Conservation (phyloP, 2,797 vertebrate species). For the Borostomias antarcticus region DNA sequence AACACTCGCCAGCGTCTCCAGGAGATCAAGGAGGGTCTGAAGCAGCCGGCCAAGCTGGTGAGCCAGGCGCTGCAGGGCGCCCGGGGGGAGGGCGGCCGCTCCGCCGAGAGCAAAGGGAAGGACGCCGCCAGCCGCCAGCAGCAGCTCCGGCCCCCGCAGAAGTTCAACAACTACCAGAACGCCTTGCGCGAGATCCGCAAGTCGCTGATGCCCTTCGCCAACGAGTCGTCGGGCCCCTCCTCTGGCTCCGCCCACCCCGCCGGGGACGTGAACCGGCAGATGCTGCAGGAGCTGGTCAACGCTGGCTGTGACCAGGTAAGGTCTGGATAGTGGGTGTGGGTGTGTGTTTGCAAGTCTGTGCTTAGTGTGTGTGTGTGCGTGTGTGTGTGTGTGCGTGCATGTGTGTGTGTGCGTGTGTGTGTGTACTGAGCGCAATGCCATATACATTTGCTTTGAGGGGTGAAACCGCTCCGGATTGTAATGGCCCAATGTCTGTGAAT, state of each 20-base stretch:
- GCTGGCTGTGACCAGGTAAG: conserved; percentile 96
- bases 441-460: background rate
- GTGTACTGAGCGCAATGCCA: background rate
- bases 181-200: conserved; percentile 94
- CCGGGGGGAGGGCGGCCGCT: conserved; percentile 79
- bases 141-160: conserved; percentile 88
- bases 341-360: background rate
- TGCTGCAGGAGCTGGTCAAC: conserved; percentile 96
- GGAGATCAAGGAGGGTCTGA: conserved; percentile 96
- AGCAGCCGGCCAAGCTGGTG: conserved; percentile 92
- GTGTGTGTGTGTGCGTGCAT: no score
- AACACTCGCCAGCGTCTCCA: conserved; percentile 96
- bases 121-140: conserved; percentile 77
- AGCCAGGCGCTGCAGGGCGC: conserved; percentile 83
- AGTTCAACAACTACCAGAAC: conserved; percentile 97
- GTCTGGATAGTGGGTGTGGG: background rate
- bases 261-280: conserved; percentile 93
- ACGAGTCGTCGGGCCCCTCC: conserved; percentile 84
- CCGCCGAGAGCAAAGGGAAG: conserved; percentile 78
- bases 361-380: background rate
- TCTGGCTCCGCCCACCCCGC: conserved; percentile 69
- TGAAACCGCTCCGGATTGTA: conserved; percentile 20
- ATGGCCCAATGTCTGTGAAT: background rate
- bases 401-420: background rate
- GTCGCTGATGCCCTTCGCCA: conserved; percentile 96